phyloP scores from a whole-genome alignment of 1,140 invertebrate genomes.

The Calephelis virginiensis region DNA sequence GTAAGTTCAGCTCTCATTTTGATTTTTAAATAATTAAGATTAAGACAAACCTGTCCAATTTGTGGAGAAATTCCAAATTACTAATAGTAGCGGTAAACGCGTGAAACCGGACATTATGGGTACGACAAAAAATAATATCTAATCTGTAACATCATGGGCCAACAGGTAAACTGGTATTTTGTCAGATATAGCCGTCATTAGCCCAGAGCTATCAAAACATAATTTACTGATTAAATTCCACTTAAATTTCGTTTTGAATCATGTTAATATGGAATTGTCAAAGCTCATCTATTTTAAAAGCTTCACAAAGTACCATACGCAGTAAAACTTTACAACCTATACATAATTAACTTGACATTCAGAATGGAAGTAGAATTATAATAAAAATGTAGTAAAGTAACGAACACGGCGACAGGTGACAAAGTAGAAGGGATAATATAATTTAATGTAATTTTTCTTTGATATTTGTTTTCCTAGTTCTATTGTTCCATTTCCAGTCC shows the following conservation, averaged over 20 bases:
- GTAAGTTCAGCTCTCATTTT: too few relatives aligned
- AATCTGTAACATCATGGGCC: background rate
- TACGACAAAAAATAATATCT: background rate
- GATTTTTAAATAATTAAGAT: too few relatives aligned
- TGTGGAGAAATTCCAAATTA: too few relatives aligned
- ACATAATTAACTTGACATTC: conserved; percentile 47
- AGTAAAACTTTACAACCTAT: conserved; percentile 48
- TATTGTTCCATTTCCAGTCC: too few relatives aligned
- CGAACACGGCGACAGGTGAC: conserved; percentile 23
- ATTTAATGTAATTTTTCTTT: background rate
- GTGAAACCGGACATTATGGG: too few relatives aligned
- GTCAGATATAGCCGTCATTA: background rate
- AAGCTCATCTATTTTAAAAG: conserved; percentile 22
- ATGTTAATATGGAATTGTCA: conserved; percentile 10
- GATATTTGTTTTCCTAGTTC: too few relatives aligned
- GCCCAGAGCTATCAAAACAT: background rate
- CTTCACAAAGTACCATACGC: conserved; percentile 22
- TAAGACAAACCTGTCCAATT: too few relatives aligned
- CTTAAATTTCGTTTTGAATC: background rate
- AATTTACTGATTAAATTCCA: background rate
- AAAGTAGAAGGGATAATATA: conserved; percentile 16
- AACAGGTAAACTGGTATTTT: background rate
- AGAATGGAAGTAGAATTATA: conserved; percentile 47
- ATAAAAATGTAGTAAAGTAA: conserved; percentile 50
- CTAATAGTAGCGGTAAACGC: too few relatives aligned